Percentiles rank a stretch among this genome's conserved stretches.
phyloP scores from a whole-genome alignment of 1,140 invertebrate genomes.

The Scylla paramamosain region DNA sequence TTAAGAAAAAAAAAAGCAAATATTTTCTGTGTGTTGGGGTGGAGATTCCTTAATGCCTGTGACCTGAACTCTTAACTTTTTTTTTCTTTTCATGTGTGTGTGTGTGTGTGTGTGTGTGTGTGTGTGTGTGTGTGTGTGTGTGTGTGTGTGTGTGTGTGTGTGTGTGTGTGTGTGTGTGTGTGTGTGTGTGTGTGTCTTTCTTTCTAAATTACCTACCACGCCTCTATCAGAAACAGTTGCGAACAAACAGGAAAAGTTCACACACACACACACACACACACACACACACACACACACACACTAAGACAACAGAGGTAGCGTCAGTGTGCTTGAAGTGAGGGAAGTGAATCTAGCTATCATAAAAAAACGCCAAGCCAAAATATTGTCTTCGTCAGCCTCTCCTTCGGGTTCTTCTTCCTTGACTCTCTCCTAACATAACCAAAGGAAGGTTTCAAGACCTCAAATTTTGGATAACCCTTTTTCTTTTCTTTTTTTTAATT shows the following conservation, averaged over 20 bases:
- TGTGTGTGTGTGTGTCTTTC: no score
- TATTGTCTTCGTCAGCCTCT: not conserved
- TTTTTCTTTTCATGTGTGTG: no score
- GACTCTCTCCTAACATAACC: not conserved
- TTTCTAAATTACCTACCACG: not conserved
- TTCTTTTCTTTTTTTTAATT: no score
- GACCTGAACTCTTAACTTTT: not conserved
- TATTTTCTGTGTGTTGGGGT: not conserved
- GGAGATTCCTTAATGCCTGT: not conserved
- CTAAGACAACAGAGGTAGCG: not conserved
- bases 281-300: conserved; percentile 20
- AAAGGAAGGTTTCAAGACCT: no score
- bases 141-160: no score
- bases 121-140: no score
- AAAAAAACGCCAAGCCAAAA: not conserved
- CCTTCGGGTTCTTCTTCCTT: not conserved
- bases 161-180: no score
- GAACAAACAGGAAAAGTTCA: no score
- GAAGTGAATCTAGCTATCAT: not conserved
- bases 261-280: conserved; percentile 16
- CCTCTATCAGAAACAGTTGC: not conserved
- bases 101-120: no score
- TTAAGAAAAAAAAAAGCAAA: not conserved
- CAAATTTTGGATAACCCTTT: no score
- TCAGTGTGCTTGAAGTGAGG: not conserved